Conservation (phyloP, 2,888 invertebrate genomes). For the Caenorhabditis virilis region DNA sequence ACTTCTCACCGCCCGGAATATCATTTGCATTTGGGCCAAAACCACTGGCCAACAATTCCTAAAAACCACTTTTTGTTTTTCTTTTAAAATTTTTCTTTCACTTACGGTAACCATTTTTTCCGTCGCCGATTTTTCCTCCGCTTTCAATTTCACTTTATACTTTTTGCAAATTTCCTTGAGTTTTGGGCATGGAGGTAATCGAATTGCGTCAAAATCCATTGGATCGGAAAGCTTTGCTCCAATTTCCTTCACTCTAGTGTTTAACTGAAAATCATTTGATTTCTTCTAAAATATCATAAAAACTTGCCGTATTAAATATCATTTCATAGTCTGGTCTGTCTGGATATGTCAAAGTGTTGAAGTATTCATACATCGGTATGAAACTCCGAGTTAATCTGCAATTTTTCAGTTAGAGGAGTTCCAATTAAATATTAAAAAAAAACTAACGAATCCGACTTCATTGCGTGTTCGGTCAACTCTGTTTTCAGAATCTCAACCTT, state of each 20-base stretch:
- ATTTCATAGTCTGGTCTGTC: conserved; percentile 34
- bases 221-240: conserved; percentile 28
- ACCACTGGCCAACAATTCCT: conserved; percentile 6
- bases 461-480: background rate
- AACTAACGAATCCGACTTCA: conserved; percentile 4
- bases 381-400: conserved; percentile 7
- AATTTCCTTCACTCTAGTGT: conserved; percentile 5
- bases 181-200: conserved; percentile 7
- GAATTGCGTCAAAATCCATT: conserved; percentile 27
- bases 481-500: conserved; percentile 10
- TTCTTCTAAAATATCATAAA: background rate
- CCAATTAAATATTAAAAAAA: background rate
- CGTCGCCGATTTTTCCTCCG: conserved; percentile 12
- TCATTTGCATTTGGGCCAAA: conserved; percentile 19
- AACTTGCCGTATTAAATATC: conserved; percentile 12
- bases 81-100: background rate
- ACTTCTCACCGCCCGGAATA: conserved; percentile 19
- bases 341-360: conserved; percentile 11
- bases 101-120: conserved; percentile 11
- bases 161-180: conserved; percentile 14
- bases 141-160: conserved; percentile 2
- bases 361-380: conserved; percentile 20
- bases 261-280: background rate
- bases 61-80: too few species aligned
- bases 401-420: too few species aligned